These are phyloP conservation scores for Ictidomys tridecemlineatus DNA, from an alignment of 2,113 vertebrate species.

Conservation along the genomic window DNA sequence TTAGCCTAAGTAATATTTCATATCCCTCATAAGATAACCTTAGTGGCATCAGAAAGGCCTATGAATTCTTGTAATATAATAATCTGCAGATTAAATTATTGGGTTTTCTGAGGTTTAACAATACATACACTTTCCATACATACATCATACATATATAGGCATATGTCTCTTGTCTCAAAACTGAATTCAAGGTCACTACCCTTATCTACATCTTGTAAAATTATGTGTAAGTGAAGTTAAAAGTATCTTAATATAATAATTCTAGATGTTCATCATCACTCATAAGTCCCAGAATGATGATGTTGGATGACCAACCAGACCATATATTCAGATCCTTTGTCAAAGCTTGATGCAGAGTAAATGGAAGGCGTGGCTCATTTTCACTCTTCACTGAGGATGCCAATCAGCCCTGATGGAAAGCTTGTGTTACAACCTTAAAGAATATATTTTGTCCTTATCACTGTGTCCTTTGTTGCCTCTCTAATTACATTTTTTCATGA, in stretches of 20 bases:
- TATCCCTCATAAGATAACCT: not conserved
- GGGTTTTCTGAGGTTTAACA: not conserved
- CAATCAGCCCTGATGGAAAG: not conserved
- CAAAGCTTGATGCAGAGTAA: not conserved
- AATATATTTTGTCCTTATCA: not conserved
- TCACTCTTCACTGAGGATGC: accelerated
- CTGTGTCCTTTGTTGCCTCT: not conserved
- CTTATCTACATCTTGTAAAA: not conserved
- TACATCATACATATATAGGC: too few relatives aligned
- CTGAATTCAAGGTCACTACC: not conserved
- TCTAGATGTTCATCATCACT: not conserved
- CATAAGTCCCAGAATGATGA: not conserved
- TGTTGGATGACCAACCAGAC: not conserved
- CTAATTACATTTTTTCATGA: not conserved
- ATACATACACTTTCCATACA: not conserved
- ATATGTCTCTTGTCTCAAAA: not conserved
- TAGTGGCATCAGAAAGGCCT: not conserved
- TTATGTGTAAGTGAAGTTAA: not conserved
- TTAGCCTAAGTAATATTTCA: not conserved
- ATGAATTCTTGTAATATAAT: not conserved
- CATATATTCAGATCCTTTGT: not conserved
- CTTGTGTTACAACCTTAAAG: not conserved
- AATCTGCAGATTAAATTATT: not conserved
- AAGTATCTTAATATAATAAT: not conserved
- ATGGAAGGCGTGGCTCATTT: accelerated